phyloP scores from a whole-genome alignment of 2,888 invertebrate genomes.

The Agonopterix heracliana region DNA sequence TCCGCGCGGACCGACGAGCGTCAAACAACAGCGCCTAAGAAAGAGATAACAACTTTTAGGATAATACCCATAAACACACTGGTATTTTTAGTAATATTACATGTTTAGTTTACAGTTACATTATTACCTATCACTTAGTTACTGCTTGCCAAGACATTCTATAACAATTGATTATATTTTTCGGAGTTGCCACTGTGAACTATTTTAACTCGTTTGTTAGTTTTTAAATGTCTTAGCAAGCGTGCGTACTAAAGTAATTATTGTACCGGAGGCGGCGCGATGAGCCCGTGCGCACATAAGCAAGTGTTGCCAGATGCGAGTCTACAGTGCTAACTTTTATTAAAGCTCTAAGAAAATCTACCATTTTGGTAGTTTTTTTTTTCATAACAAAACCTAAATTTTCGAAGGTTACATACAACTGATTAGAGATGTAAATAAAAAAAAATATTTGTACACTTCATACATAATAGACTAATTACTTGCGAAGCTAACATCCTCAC shows the following conservation, averaged over 20 bases:
- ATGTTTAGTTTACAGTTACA: conserved; percentile 49
- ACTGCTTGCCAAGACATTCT: conserved; percentile 45
- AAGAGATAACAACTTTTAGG: conserved; percentile 73
- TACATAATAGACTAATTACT: neutral
- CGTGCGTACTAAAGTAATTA: conserved; percentile 48
- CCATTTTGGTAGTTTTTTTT: conserved; percentile 37
- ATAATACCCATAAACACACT: conserved; percentile 65
- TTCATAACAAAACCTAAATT: too few relatives aligned
- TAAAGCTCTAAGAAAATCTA: conserved; percentile 35
- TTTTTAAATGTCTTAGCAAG: conserved; percentile 45
- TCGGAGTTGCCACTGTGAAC: neutral
- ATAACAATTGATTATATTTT: neutral
- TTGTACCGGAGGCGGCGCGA: conserved; percentile 49
- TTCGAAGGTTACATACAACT: neutral
- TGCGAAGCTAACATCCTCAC: conserved; percentile 6
- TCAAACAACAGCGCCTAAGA: conserved; percentile 73
- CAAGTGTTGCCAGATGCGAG: conserved; percentile 29
- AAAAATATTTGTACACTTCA: neutral
- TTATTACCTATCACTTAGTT: conserved; percentile 41
- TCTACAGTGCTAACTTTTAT: conserved; percentile 34
- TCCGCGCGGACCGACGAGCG: conserved; percentile 50
- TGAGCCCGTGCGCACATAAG: conserved; percentile 39
- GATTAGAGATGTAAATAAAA: conserved; percentile 3
- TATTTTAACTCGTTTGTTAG: conserved; percentile 2
- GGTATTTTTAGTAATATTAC: conserved; percentile 49